Percentiles rank a stretch among this genome's conserved stretches.
Evolutionary conservation across 2,797 vertebrate species (phyloP).

Genomic region (Hippopotamyrus pictus): DNA sequence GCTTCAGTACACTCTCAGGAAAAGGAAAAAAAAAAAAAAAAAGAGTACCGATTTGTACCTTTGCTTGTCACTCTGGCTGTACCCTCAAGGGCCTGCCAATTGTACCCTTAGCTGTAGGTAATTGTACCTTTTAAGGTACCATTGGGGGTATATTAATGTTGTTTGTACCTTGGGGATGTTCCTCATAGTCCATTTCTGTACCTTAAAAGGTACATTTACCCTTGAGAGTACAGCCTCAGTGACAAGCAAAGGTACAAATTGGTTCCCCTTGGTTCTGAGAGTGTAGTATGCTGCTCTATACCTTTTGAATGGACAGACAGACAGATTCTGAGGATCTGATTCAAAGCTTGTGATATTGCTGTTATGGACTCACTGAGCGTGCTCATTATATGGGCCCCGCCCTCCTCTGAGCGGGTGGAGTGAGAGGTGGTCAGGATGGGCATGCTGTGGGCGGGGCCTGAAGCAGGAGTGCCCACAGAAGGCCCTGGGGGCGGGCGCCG

Average conservation of each 20-base stretch:
- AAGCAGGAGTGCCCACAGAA: slow-evolving; percentile 29
- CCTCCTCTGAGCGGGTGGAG: slow-evolving; percentile 60
- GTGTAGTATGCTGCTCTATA: background rate
- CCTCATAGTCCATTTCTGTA: background rate
- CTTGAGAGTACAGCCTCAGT: background rate
- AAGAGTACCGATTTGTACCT: background rate
- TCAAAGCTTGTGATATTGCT: background rate
- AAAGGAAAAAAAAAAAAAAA: no score
- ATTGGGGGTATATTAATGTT: no score
- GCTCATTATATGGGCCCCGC: slow-evolving; percentile 74
- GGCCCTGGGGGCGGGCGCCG: slow-evolving; percentile 37
- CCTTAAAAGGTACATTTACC: background rate
- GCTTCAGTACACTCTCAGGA: background rate
- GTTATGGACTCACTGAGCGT: slow-evolving; percentile 81
- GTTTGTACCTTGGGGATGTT: no score
- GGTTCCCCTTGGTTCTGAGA: background rate
- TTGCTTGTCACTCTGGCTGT: background rate
- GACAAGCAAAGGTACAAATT: background rate
- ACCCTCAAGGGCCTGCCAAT: background rate
- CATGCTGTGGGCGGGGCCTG: slow-evolving; percentile 51
- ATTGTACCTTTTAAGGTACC: background rate
- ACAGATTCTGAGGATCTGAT: background rate
- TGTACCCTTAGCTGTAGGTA: background rate
- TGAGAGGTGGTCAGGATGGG: slow-evolving; percentile 50
- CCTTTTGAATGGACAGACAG: background rate